Conservation (phyloP, 2,113 vertebrate species). For the Stigmatopora nigra region DNA sequence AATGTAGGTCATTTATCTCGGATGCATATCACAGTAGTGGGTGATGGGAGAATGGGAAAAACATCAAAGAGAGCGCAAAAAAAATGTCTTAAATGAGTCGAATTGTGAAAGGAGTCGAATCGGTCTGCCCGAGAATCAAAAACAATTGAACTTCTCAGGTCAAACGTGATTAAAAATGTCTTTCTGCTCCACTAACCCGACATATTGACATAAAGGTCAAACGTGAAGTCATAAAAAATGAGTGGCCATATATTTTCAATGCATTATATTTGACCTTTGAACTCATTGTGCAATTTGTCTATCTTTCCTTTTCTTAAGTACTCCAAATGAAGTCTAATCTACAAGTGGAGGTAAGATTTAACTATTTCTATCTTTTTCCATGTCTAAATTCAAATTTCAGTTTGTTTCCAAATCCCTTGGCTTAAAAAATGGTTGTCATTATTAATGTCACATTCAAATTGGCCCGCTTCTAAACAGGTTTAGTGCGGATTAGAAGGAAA, state of each 20-base stretch:
- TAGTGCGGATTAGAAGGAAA: constrained; percentile 54
- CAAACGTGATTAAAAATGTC: background rate
- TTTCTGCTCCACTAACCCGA: constrained; percentile 9
- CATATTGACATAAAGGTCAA: constrained; percentile 4
- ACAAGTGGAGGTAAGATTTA: constrained; percentile 63
- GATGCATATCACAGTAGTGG: constrained; percentile 43
- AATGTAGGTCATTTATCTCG: constrained; percentile 53
- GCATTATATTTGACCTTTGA: constrained; percentile 23
- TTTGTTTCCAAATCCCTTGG: no score
- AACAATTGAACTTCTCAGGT: constrained; percentile 5
- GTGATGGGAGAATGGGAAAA: constrained; percentile 9
- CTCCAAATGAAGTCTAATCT: constrained; percentile 70
- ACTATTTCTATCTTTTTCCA: no score
- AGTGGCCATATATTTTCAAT: no score
- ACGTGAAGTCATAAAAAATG: constrained; percentile 3
- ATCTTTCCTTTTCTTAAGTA: constrained; percentile 64
- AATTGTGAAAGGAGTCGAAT: constrained; percentile 8
- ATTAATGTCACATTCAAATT: constrained; percentile 37
- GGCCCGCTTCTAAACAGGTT: constrained; percentile 43
- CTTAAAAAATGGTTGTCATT: background rate
- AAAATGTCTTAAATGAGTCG: constrained; percentile 36
- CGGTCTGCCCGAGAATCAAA: constrained; percentile 2
- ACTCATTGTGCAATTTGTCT: constrained; percentile 50
- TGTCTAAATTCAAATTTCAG: no score
- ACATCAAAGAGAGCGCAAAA: constrained; percentile 46